A percentile compares a stretch with the other conserved stretches of the same genome.
phyloP scores from a whole-genome alignment of 2,888 invertebrate genomes.

The Meteorus colon region DNA sequence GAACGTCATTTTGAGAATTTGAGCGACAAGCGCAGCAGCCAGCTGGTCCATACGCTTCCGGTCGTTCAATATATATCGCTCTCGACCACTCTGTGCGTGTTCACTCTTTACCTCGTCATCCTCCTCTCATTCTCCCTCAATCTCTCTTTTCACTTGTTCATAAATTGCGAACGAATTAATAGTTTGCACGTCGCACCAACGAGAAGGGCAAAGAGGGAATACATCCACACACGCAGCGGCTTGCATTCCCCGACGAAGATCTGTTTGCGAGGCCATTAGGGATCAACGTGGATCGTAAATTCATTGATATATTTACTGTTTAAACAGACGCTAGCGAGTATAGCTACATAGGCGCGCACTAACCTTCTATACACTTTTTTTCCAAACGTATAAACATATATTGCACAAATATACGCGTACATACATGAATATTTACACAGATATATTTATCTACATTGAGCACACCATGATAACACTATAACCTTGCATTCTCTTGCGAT shows the following conservation, averaged over 20 bases:
- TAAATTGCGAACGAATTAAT: constrained; percentile 52
- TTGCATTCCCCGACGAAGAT: constrained; percentile 67
- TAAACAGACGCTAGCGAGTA: constrained; percentile 56
- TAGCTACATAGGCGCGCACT: constrained; percentile 5
- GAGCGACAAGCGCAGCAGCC: constrained; percentile 35
- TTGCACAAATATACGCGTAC: neutral
- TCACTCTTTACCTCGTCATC: constrained; percentile 13
- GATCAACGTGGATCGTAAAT: constrained; percentile 69
- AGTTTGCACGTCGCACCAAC: constrained; percentile 50
- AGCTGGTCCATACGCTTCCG: constrained; percentile 13
- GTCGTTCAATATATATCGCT: constrained; percentile 23
- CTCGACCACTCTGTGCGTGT: constrained; percentile 41
- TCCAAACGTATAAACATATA: constrained; percentile 8
- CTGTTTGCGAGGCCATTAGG: constrained; percentile 69
- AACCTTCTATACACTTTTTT: constrained; percentile 10
- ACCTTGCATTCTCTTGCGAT: constrained; percentile 20
- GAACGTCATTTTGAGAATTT: constrained; percentile 24
- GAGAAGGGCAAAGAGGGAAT: constrained; percentile 36
- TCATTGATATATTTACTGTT: constrained; percentile 72
- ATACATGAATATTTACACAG: neutral
- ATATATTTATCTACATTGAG: neutral
- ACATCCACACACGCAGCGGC: constrained; percentile 35
- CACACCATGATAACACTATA: constrained; percentile 13
- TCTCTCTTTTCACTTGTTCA: neutral
- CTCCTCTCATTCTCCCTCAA: constrained; percentile 20